A percentile compares a stretch with the other conserved stretches of the same genome.
phyloP scores from a whole-genome alignment of 2,888 invertebrate species.

The Amphipoea oculea region DNA sequence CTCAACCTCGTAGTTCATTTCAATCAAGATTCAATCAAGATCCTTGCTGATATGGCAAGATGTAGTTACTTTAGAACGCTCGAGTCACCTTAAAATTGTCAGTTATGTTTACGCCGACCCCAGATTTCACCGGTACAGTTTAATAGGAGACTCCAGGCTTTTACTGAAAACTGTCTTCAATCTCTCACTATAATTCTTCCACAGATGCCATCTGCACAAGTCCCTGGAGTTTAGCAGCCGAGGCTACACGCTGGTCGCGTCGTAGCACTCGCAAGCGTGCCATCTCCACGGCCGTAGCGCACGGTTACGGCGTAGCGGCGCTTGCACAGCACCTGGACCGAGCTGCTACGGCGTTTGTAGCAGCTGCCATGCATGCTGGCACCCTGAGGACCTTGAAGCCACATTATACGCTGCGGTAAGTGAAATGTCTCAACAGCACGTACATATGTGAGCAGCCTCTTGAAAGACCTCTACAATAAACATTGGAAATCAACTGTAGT shows the following conservation, averaged over 20 bases:
- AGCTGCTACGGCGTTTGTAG: slow-evolving; percentile 95
- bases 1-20: background rate
- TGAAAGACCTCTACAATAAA: background rate
- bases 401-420: slow-evolving; percentile 94
- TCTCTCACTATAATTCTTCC: background rate
- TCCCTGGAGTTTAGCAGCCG: slow-evolving; percentile 69
- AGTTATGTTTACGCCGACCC: background rate
- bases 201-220: slow-evolving; percentile 43
- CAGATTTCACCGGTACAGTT: background rate
- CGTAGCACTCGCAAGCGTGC: slow-evolving; percentile 93
- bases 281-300: slow-evolving; percentile 93
- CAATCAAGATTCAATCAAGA: no score
- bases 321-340: slow-evolving; percentile 96
- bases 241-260: slow-evolving; percentile 92
- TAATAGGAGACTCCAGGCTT: background rate
- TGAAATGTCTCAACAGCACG: background rate
- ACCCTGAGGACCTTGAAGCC: slow-evolving; percentile 94
- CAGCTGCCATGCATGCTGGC: slow-evolving; percentile 95
- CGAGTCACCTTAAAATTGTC: background rate
- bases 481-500: background rate
- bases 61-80: no score
- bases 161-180: background rate
- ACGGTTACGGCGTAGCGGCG: slow-evolving; percentile 96
- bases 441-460: background rate
- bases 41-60: no score